A percentile compares a stretch with the other conserved stretches of the same genome.
Conservation (phyloP, 1,140 invertebrate genomes). For the Eriosoma lanigerum region DNA sequence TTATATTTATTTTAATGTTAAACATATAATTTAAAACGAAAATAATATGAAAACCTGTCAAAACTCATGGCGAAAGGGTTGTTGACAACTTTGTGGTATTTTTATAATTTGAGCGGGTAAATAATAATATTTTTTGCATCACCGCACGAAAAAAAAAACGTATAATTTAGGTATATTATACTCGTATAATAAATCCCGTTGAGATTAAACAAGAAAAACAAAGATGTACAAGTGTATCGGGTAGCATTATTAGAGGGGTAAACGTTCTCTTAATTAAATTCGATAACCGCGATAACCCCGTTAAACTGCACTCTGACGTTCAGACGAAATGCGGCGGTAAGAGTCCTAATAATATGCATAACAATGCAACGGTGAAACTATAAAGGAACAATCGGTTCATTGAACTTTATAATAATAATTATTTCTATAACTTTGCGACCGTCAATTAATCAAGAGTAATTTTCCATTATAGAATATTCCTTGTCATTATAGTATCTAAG, state of each 20-base stretch:
- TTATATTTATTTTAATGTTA: background rate
- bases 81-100: background rate
- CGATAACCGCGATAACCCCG: conserved; percentile 1
- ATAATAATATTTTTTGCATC: no score
- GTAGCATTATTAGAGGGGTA: background rate
- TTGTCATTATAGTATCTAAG: no score
- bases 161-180: background rate
- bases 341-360: background rate
- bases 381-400: no score
- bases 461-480: no score
- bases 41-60: background rate
- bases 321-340: background rate
- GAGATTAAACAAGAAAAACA: background rate
- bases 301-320: background rate
- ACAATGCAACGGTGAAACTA: background rate
- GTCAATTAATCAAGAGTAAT: no score
- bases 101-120: background rate
- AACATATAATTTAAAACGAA: background rate
- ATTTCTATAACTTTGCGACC: no score
- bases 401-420: no score
- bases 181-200: background rate
- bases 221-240: background rate
- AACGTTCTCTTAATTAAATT: conserved; percentile 7
- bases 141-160: no score
- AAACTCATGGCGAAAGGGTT: background rate